Conservation (phyloP, 2,797 vertebrate genomes). For the Fringilla coelebs region DNA sequence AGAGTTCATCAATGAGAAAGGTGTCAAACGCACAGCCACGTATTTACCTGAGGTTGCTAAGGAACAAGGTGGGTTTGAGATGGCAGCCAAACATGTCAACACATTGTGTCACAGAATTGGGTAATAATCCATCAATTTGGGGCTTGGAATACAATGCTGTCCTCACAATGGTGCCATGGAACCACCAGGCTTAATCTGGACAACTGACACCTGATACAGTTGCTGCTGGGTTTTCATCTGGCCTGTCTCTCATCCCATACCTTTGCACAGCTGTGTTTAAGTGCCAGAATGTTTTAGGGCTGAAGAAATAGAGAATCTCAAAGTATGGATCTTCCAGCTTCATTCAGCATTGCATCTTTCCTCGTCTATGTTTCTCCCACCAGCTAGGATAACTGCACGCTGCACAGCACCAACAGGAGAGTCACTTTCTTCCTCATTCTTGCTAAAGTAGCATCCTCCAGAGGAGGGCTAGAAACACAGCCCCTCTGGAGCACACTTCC, state of each 20-base stretch:
- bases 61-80: slow-evolving; percentile 81
- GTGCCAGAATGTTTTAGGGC: slow-evolving; percentile 7
- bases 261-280: slow-evolving; percentile 8
- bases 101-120: neutral
- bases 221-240: slow-evolving; percentile 32
- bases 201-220: neutral
- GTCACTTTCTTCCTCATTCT: slow-evolving; percentile 49
- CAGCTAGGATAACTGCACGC: slow-evolving; percentile 32
- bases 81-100: slow-evolving; percentile 20
- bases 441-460: slow-evolving; percentile 41
- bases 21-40: slow-evolving; percentile 84
- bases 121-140: neutral
- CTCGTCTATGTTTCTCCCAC: slow-evolving; percentile 48
- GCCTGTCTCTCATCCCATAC: neutral
- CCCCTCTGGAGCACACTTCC: slow-evolving; percentile 55
- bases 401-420: slow-evolving; percentile 51
- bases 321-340: slow-evolving; percentile 24
- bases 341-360: slow-evolving; percentile 39
- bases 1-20: slow-evolving; percentile 86
- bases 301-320: slow-evolving; percentile 41
- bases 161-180: neutral
- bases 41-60: slow-evolving; percentile 87
- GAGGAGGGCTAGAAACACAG: slow-evolving; percentile 45
- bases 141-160: slow-evolving; percentile 8
- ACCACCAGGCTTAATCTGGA: neutral